phyloP scores from a whole-genome alignment of 2,888 invertebrate genomes.

The Microplitis manilae region DNA sequence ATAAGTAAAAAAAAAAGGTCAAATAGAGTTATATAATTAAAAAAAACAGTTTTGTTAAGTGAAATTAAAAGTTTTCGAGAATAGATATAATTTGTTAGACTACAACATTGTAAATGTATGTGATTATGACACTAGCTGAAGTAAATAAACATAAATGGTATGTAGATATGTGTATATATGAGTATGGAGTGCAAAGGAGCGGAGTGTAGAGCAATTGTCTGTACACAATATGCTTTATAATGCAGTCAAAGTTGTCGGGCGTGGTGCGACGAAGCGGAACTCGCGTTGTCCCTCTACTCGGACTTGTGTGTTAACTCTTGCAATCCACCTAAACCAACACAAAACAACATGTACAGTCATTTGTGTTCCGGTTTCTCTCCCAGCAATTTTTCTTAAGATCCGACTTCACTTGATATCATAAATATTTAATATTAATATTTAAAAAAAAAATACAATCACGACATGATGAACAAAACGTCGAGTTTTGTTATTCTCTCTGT shows the following conservation, averaged over 20 bases:
- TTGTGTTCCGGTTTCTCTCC: conserved; percentile 22
- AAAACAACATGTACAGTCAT: not conserved
- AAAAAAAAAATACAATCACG: too few relatives aligned
- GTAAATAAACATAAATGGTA: conserved; percentile 24
- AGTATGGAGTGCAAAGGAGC: not conserved
- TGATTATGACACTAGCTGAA: not conserved
- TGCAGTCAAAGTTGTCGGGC: conserved; percentile 43
- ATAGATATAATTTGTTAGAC: not conserved
- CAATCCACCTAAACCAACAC: conserved; percentile 9
- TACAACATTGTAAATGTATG: not conserved
- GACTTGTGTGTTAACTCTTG: not conserved
- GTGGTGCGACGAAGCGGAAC: conserved; percentile 58
- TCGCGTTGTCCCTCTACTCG: conserved; percentile 43
- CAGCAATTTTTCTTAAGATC: conserved; percentile 9
- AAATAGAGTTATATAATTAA: too few relatives aligned
- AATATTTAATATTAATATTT: too few relatives aligned
- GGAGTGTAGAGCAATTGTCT: conserved; percentile 9
- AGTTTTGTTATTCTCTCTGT: not conserved
- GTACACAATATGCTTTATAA: conserved; percentile 24
- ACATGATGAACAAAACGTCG: too few relatives aligned
- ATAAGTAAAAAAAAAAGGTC: too few relatives aligned
- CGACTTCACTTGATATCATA: too few relatives aligned
- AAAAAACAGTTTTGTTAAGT: too few relatives aligned
- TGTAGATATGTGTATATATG: conserved; percentile 2
- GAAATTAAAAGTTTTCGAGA: not conserved